Evolutionary conservation across 2,888 invertebrate genomes (phyloP), one percentile per base, ranked within the genome.

Genomic region (Ceraclea dissimilis): DNA sequence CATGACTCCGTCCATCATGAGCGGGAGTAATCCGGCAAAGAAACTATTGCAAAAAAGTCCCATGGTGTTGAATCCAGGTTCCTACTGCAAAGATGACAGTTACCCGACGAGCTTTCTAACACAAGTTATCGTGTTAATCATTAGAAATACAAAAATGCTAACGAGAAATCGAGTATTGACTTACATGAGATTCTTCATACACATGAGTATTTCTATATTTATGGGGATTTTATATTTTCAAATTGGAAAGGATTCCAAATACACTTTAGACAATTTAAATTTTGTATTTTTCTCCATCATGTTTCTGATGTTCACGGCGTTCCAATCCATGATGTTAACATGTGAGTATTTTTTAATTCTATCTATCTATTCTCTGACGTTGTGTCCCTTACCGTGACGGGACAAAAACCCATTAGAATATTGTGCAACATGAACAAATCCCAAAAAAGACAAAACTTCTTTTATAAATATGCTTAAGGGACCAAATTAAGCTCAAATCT

Each of bases 281-380:
- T 90, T 89, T 68, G 78, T 94, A 26, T 95, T 93, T 76, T 96
- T 93, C 74, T 87, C 88, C 60, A 82, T 93, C 52, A 88, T 97
- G 83, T 97, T 96, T 71, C 80, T 95, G 52, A 93, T 95, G 89
- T 93, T 92, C 70, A 93, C 92, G 5, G 90, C 96, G 1, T 91
- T 95, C 71, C 94, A 91, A 74, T 86, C 93, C 13, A 89, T 93
- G 56, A 83, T 90, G 48, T 84, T 95, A 22, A 89, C 88, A 62
- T 95, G 96, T 96, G 79, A 90, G 92, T 84, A 58, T 54, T 21
- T 16, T 48, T n/a, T n/a, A n/a, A n/a, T n/a, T n/a, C n/a, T n/a
- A n/a, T 56, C 50, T 48, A 22, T 21, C 52, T 57, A 44, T 17
- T 44, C 44, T 11, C n/a, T n/a, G n/a, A n/a, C n/a, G n/a, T n/a